Evolutionary conservation across 2,888 invertebrate genomes (phyloP), one percentile per base, ranked within the genome.

Genomic region (Pseudolycoriella hygida): DNA sequence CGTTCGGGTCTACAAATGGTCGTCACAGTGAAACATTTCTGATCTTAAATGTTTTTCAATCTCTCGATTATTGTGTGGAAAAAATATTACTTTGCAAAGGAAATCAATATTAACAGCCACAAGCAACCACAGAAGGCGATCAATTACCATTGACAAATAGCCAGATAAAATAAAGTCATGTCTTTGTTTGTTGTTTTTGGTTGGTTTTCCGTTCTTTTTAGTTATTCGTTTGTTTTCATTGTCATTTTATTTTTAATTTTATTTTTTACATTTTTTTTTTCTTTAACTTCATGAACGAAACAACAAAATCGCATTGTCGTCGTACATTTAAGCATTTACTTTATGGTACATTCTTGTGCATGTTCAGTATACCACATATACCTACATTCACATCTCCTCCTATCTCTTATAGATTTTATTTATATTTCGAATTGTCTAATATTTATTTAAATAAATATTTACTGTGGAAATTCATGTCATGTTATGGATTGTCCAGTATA

Each of bases 81-180:
- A 25, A 25, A 25, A 25, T 25, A 25, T 25, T 34, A 34, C n/a
- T 34, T 34, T 14, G 5, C 34, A 34, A 14, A 34, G 34, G 34
- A 34, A 34, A 34, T 34, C 12, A 12, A 34, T 34, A 34, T 14
- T 8, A 14, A 34, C n/a, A 14, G 34, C 34, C 34, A 34, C 15
- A 14, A 14, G 34, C 34, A 34, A 34, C 39, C 15, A 39, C 39
- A 17, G 39, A 39, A 39, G 39, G 39, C 39, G 39, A 39, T 39
- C 39, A 39, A 39, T 39, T 39, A 39, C 39, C 11, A 39, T 39
- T 39, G 39, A 39, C 39, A 39, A 39, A 39, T 39, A 39, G 39
- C 39, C 39, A 39, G 39, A 39, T 39, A 39, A 39, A 39, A 39
- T 39, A 39, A 39, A 39, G 17, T 39, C 39, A 17, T 39, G 39